Evolutionary conservation across 2,113 vertebrate genomes (phyloP), one percentile per base, ranked within the genome.

Genomic region (Okapia johnstoni): DNA sequence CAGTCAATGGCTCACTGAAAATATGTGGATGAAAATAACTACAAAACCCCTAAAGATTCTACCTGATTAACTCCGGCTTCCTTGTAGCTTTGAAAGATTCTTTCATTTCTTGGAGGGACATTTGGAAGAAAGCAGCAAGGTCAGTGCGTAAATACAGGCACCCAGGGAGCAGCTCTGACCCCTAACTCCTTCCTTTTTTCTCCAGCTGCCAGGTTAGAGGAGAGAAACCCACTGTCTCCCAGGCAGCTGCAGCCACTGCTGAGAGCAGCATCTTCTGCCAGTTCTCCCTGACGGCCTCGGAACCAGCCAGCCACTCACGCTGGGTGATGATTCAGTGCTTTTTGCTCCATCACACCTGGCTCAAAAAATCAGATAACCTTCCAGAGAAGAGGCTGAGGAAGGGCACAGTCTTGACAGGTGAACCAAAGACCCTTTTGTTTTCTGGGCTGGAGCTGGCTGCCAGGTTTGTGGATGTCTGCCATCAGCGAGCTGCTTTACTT

Each of bases 381-480:
- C 97, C 90, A 58, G 94, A 93, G 96, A 97, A 93, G 97, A 98
- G 87, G 93, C 85, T 60, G 89, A 97, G 95, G 96, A 95, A 95
- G 76, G 87, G 97, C 94, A 90, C 95, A 97, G 95, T 90, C 90
- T 95, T 98, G 98, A 97, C 97, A 98, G 97, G 96, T 97, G 98
- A 98, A 98, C 97, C 87, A 97, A 97, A 98, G 94, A 97, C 96
- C 28, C 96, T 98, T 96, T 98, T 98, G 98, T 98, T 98, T 98
- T 97, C 97, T 80, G 93, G 88, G 79, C 70, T 46, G 83, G 63
- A 77, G 70, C 83, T 81, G 33, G 66, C 94, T 94, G 97, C 98
- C 97, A 98, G 96, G 95, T 93, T 81, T 58, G 96, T 92, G 76
- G 87, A 85, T 98, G 93, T 97, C 92, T 96, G 33, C 95, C 97